A percentile compares a stretch with the other conserved stretches of the same genome.
Evolutionary conservation across 2,797 vertebrate species (phyloP).

Genomic region (Margarornis squamiger): DNA sequence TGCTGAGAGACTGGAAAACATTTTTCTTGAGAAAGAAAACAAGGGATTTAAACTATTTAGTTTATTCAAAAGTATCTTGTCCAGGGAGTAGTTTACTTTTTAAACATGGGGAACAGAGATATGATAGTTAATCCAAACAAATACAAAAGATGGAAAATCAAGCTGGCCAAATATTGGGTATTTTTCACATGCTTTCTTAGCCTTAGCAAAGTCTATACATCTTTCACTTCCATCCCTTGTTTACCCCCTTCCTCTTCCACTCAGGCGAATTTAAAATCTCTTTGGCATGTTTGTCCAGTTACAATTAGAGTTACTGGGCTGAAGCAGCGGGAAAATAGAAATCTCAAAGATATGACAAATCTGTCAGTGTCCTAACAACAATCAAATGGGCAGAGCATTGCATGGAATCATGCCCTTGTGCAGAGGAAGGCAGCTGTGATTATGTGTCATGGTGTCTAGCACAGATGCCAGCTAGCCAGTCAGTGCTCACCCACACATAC

Average conservation of each 20-base stretch:
- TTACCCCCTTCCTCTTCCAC: not conserved
- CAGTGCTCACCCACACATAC: not conserved
- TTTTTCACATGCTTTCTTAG: not conserved
- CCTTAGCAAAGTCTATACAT: not conserved
- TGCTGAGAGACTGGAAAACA: not conserved
- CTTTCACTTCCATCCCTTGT: not conserved
- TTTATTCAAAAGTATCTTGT: not conserved
- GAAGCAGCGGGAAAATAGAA: not conserved
- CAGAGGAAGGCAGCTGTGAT: not conserved
- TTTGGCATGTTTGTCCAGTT: not conserved
- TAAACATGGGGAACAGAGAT: not conserved
- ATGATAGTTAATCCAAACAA: not conserved
- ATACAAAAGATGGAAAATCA: not conserved
- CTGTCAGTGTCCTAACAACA: not conserved
- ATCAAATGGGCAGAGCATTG: accelerated
- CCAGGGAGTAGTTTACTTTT: not conserved
- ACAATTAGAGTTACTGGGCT: not conserved
- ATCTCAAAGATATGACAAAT: not conserved
- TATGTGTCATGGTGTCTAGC: too few species aligned
- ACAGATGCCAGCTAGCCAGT: not conserved
- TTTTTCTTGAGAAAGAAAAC: not conserved
- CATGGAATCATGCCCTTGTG: accelerated
- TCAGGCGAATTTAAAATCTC: not conserved
- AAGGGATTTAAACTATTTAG: not conserved
- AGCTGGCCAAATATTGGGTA: not conserved